These are phyloP conservation scores for Deilephila porcellus DNA, from an alignment of 2,888 invertebrate genomes.

Conservation along the genomic window DNA sequence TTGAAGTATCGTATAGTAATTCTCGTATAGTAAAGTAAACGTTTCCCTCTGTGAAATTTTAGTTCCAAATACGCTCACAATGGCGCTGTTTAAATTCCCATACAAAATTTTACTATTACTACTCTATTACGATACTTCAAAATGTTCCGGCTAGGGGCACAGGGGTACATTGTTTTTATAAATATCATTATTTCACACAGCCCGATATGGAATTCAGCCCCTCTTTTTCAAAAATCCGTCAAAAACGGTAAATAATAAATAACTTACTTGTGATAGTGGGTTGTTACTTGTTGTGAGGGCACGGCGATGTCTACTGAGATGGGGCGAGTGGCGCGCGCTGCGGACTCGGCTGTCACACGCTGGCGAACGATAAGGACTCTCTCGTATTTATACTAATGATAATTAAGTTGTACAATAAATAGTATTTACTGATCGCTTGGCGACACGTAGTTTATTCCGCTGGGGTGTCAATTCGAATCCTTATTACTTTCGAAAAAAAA, in stretches of 20 bases:
- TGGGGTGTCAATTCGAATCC: neutral
- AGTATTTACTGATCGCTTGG: neutral
- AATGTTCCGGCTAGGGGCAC: too few species aligned
- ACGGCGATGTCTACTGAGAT: slow-evolving; percentile 39
- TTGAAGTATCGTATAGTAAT: too few species aligned
- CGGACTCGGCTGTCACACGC: neutral
- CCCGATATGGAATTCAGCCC: too few species aligned
- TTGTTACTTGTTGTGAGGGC: slow-evolving; percentile 27
- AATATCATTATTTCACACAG: too few species aligned
- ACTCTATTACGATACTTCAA: too few species aligned
- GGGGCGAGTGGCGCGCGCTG: slow-evolving; percentile 16
- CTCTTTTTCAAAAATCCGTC: neutral
- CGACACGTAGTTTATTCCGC: neutral
- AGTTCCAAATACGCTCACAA: too few species aligned
- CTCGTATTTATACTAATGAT: slow-evolving; percentile 3
- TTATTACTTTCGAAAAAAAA: too few species aligned
- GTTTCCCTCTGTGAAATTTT: too few species aligned
- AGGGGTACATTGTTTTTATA: too few species aligned
- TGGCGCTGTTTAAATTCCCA: too few species aligned
- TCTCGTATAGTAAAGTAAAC: too few species aligned
- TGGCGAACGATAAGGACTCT: slow-evolving; percentile 20
- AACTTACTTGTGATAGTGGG: slow-evolving; percentile 51
- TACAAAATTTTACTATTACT: too few species aligned
- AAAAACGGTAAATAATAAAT: slow-evolving; percentile 19
- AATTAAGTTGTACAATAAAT: slow-evolving; percentile 12